Base-by-base conservation (phyloP, 2,113 vertebrate species). In the Bambusicola thoracicus region DNA sequence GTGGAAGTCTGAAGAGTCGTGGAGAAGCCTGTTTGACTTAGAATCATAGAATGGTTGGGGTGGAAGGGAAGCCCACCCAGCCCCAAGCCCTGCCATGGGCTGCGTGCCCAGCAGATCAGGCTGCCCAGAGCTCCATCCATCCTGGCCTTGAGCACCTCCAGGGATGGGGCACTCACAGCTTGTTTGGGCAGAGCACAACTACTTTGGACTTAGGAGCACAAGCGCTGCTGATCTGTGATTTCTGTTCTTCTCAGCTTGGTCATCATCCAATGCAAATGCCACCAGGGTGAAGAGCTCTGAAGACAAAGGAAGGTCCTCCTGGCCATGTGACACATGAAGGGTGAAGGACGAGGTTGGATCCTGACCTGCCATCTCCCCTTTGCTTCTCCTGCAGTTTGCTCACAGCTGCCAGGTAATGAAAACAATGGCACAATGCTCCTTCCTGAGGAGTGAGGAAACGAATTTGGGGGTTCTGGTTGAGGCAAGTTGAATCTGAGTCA, bases 361-460 rank as follows among this genome's bases (percentile, higher is more conserved):
- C 80, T 53, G 19, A 70, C 14, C 56, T 3, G 2, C 10, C 59
- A 61, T 4, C 48, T 59, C 40, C 53, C 44, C 34, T 21, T 32
- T 6, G 7, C 13, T 58, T 41, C 43, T 89, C 53, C 21, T 13
- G 7, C 38, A n/a, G 15, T 59, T 5, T 38, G 43, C 43, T 65
- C 63, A 21, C 30, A 68, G 10, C 13, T 53, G 10, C 10, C 10
- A 6, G 0, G 3, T 27, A 8, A n/a, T 0, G 30, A 24, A 68
- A 79, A 21, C 38, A 21, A 13, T 4, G 38, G 19, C 34, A 92
- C 30, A 25, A 1, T 0, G 7, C 18, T 36, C 7, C 11, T 49
- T 24, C 40, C 3, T 9, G 82, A 74, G 61, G 70, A 67, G 36
- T 15, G 20, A 16, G 2, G 53, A 56, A 56, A 56, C 10, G 30